phyloP scores from a whole-genome alignment of 2,797 vertebrate species.

The Huso huso region DNA sequence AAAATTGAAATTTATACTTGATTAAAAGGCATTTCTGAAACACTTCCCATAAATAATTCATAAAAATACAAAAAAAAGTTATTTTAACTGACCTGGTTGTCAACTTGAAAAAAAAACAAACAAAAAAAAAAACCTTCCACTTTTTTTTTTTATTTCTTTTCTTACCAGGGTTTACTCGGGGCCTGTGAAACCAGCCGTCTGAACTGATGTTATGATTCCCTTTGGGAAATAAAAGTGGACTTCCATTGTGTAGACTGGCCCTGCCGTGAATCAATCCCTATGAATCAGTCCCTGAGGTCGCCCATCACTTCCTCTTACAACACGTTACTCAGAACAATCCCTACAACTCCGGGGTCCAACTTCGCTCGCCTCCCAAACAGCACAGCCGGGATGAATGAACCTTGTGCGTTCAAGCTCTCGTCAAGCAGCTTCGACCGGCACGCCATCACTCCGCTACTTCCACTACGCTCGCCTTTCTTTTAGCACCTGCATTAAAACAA shows the following conservation, averaged over 20 bases:
- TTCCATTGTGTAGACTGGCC: neutral
- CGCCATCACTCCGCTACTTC: constrained; percentile 57
- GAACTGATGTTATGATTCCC: neutral
- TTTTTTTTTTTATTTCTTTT: no score
- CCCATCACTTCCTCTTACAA: neutral
- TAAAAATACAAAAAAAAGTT: no score
- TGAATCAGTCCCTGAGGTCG: constrained; percentile 15
- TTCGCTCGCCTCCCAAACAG: neutral
- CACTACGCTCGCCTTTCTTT: constrained; percentile 55
- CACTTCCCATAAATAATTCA: no score
- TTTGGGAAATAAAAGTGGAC: neutral
- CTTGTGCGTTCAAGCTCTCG: constrained; percentile 47
- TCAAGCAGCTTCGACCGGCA: constrained; percentile 24
- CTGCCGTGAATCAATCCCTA: constrained; percentile 2
- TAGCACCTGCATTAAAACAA: constrained; percentile 49
- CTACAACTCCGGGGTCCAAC: neutral
- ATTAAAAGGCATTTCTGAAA: no score
- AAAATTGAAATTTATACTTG: no score
- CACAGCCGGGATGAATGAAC: neutral
- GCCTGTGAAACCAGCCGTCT: no score
- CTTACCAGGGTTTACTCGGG: no score
- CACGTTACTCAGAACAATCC: constrained; percentile 7
- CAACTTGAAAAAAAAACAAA: no score
- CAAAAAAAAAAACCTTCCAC: no score
- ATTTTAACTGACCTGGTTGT: no score